Conservation (phyloP, 2,797 vertebrate genomes). For the Cygnus olor region DNA sequence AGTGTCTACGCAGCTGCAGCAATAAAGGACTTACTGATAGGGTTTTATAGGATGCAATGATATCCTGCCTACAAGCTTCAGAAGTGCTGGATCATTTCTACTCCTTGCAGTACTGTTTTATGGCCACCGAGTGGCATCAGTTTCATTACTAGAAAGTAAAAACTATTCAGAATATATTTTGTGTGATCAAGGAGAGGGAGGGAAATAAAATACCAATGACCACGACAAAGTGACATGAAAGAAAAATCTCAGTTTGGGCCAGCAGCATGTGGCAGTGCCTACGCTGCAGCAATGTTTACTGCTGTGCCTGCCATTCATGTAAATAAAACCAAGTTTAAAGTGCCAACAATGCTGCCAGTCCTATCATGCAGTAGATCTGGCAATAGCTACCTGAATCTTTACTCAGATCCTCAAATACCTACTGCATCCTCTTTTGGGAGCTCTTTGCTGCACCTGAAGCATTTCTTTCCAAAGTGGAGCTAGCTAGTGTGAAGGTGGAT, state of each 20-base stretch:
- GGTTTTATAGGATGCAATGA: fast-evolving
- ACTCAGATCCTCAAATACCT: neutral
- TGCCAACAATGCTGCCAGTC: fast-evolving
- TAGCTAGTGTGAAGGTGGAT: neutral
- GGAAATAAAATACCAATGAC: neutral
- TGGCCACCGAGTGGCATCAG: conserved; percentile 58
- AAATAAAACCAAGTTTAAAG: neutral
- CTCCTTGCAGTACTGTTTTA: conserved; percentile 53
- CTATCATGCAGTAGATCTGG: neutral
- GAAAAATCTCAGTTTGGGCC: fast-evolving
- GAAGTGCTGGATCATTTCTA: neutral
- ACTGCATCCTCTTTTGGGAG: neutral
- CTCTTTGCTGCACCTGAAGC: neutral
- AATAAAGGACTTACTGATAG: neutral
- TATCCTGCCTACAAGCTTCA: neutral
- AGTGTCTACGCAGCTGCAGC: neutral
- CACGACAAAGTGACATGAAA: neutral
- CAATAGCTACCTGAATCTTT: neutral
- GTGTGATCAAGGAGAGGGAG: neutral
- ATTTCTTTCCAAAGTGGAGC: neutral
- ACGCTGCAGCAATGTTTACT: neutral
- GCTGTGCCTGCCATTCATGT: fast-evolving
- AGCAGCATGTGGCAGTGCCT: fast-evolving
- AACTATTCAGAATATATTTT: neutral
- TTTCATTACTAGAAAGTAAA: conserved; percentile 12